Evolutionary conservation across 2,888 invertebrate species (phyloP).

Genomic region (Ypsolopha scabrella): DNA sequence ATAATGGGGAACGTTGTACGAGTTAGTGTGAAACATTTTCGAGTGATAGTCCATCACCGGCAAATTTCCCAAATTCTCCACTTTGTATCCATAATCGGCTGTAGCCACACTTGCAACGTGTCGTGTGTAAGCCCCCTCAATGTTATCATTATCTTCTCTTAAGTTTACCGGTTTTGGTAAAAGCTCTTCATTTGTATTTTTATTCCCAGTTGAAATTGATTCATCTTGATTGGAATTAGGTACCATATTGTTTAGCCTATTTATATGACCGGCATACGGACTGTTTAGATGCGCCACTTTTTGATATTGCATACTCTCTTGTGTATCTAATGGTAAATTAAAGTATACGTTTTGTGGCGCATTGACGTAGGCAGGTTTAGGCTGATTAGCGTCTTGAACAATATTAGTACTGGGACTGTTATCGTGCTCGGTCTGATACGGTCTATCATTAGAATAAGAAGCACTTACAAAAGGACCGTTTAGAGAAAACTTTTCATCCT

Average conservation of each 20-base stretch:
- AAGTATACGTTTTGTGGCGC: too few relatives aligned
- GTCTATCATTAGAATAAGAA: background rate
- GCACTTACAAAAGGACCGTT: slow-evolving; percentile 12
- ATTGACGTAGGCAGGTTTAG: too few relatives aligned
- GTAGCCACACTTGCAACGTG: slow-evolving; percentile 37
- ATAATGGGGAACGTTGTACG: slow-evolving; percentile 59
- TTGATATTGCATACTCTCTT: slow-evolving; percentile 16
- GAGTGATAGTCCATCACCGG: slow-evolving; percentile 52
- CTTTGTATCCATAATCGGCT: slow-evolving; percentile 30
- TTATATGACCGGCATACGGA: too few relatives aligned
- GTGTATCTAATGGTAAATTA: slow-evolving; percentile 14
- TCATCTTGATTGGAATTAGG: too few relatives aligned
- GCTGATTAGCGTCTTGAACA: too few relatives aligned
- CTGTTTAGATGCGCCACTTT: too few relatives aligned
- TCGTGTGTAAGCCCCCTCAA: slow-evolving; percentile 36
- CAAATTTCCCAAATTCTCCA: slow-evolving; percentile 44
- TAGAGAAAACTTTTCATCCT: slow-evolving; percentile 11
- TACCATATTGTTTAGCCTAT: too few relatives aligned
- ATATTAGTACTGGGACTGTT: too few relatives aligned
- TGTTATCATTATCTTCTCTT: slow-evolving; percentile 29
- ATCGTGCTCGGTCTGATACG: background rate
- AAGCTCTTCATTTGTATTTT: slow-evolving; percentile 24
- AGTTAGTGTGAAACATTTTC: slow-evolving; percentile 45
- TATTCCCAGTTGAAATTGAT: too few relatives aligned
- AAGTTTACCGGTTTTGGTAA: slow-evolving; percentile 43